Evolutionary conservation across 2,888 invertebrate species (phyloP).

Genomic region (Fabriciana adippe): DNA sequence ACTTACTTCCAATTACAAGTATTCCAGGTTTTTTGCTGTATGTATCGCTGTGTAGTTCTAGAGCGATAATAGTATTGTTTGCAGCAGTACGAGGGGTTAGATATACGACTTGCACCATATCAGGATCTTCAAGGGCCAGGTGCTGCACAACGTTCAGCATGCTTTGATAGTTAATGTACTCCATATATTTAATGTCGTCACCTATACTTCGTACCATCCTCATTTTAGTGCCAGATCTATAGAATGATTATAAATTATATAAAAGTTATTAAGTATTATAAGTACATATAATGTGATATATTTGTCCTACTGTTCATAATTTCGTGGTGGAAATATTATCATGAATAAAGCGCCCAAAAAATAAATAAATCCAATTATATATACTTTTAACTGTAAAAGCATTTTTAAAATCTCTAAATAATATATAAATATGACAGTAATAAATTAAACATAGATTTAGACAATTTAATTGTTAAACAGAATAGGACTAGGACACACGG

Average conservation of each 20-base stretch:
- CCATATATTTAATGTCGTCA: conserved; percentile 44
- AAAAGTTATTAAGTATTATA: background rate
- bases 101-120: conserved; percentile 52
- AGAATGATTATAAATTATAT: conserved; percentile 13
- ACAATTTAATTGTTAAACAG: background rate
- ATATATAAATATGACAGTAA: background rate
- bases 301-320: conserved; percentile 64
- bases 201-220: conserved; percentile 54
- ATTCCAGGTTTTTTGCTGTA: conserved; percentile 70
- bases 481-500: too few relatives aligned
- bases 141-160: conserved; percentile 46
- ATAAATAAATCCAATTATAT: conserved; percentile 62
- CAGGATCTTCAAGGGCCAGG: conserved; percentile 54
- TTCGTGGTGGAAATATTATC: conserved; percentile 69
- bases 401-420: conserved; percentile 46
- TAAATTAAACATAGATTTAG: conserved; percentile 5
- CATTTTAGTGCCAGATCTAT: conserved; percentile 69
- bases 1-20: conserved; percentile 65
- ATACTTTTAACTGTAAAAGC: conserved; percentile 71
- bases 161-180: conserved; percentile 53
- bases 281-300: background rate
- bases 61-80: conserved; percentile 61
- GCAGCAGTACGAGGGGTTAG: conserved; percentile 56
- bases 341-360: conserved; percentile 66
- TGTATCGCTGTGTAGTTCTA: conserved; percentile 69